These are phyloP conservation scores for Haemorhous mexicanus DNA, from an alignment of 2,113 vertebrate genomes.

Conservation along the genomic window DNA sequence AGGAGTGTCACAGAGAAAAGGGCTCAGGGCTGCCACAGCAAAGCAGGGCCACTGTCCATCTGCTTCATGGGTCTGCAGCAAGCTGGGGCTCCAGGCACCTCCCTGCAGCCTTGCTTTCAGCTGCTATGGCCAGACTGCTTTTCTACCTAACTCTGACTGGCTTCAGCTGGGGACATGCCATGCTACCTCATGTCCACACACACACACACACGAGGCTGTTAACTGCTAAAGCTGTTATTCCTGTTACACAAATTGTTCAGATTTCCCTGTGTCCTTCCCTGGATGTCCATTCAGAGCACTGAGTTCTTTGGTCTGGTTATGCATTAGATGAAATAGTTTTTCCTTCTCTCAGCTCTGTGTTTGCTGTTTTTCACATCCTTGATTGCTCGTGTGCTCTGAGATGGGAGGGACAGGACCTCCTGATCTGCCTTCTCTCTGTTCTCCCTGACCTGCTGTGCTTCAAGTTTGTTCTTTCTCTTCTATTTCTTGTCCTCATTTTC, in stretches of 20 bases:
- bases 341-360: not conserved
- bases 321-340: not conserved
- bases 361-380: not conserved
- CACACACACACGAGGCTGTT: not conserved
- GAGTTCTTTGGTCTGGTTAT: not conserved
- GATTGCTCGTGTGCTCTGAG: not conserved
- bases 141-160: not conserved
- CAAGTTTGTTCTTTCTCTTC: not conserved
- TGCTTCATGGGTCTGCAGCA: not conserved
- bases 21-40: not conserved
- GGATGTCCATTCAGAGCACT: not conserved
- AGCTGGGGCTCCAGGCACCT: not conserved
- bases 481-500: not conserved
- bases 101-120: not conserved
- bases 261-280: not conserved
- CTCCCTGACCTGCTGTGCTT: not conserved
- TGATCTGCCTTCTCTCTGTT: not conserved
- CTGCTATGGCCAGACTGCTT: not conserved
- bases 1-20: not conserved
- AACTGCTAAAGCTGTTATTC: not conserved
- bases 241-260: not conserved
- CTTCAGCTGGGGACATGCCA: not conserved
- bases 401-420: not conserved
- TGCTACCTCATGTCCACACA: not conserved
- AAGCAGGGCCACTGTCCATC: fast-evolving